Conservation (phyloP, 2,888 invertebrate species). For the Ceriagrion tenellum region DNA sequence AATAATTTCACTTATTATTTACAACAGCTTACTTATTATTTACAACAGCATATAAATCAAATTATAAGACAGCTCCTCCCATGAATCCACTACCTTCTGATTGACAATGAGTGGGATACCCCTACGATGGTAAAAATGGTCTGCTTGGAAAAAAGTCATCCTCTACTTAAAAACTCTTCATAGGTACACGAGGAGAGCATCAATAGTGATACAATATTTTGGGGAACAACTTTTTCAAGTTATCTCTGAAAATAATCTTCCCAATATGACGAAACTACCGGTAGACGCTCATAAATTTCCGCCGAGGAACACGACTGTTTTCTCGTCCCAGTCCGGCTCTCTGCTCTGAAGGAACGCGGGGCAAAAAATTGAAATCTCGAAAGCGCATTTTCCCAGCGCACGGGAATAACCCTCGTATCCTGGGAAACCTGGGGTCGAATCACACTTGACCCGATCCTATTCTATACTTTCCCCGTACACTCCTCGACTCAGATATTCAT, state of each 20-base stretch:
- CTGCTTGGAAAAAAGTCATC: too few species aligned
- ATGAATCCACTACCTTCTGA: too few species aligned
- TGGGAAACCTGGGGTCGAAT: constrained; percentile 39
- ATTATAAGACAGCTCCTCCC: too few species aligned
- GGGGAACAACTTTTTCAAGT: background rate
- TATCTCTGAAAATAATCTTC: background rate
- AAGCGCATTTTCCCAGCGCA: background rate
- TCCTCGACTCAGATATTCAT: background rate
- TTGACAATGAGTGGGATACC: too few species aligned
- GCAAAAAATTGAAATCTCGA: background rate
- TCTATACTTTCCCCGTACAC: too few species aligned
- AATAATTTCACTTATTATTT: too few species aligned
- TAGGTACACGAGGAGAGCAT: too few species aligned
- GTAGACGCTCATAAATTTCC: background rate
- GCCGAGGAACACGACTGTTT: background rate
- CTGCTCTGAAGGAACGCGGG: background rate
- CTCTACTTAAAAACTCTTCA: too few species aligned
- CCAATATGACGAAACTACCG: background rate
- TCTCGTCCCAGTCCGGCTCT: background rate
- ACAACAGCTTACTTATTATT: too few species aligned
- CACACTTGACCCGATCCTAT: background rate
- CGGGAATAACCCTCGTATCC: background rate
- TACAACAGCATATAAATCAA: too few species aligned
- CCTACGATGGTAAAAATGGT: too few species aligned
- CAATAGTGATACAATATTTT: background rate